phyloP scores from a whole-genome alignment of 2,888 invertebrate genomes.

The Camponotus fellah region DNA sequence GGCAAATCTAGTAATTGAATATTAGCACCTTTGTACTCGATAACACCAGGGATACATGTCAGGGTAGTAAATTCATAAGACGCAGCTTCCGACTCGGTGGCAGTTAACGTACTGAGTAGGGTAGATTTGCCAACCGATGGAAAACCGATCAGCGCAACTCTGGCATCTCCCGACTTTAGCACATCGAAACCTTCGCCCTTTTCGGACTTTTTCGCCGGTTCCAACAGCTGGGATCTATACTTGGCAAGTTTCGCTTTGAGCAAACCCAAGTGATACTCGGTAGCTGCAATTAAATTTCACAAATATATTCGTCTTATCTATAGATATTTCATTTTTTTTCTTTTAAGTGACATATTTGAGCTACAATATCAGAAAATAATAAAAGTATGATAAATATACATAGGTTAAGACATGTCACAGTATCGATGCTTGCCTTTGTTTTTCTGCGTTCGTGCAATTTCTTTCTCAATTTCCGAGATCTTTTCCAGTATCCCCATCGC shows the following conservation, averaged over 20 bases:
- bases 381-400: neutral
- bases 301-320: neutral
- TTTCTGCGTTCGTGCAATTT: slow-evolving; percentile 99
- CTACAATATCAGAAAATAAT: neutral
- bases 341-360: neutral
- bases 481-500: slow-evolving; percentile 99
- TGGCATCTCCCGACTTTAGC: slow-evolving; percentile 99
- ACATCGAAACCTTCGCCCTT: slow-evolving; percentile 99
- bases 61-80: slow-evolving; percentile 99
- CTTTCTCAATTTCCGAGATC: slow-evolving; percentile 99
- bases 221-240: slow-evolving; percentile 96
- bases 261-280: slow-evolving; percentile 99
- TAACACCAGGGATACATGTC: slow-evolving; percentile 99
- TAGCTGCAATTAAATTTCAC: slow-evolving; percentile 89
- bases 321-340: neutral
- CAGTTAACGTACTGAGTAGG: slow-evolving; percentile 96
- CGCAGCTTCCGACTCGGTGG: slow-evolving; percentile 98
- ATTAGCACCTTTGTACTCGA: slow-evolving; percentile 99
- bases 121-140: slow-evolving; percentile 99
- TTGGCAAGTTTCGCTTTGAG: slow-evolving; percentile 99
- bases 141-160: slow-evolving; percentile 99
- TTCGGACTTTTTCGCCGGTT: slow-evolving; percentile 97
- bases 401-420: slow-evolving; percentile 33
- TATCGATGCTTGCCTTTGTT: slow-evolving; percentile 93
- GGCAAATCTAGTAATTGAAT: slow-evolving; percentile 99